Percentiles rank a stretch among this genome's conserved stretches.
phyloP scores from a whole-genome alignment of 2,113 vertebrate genomes.

The Menidia beryllina region DNA sequence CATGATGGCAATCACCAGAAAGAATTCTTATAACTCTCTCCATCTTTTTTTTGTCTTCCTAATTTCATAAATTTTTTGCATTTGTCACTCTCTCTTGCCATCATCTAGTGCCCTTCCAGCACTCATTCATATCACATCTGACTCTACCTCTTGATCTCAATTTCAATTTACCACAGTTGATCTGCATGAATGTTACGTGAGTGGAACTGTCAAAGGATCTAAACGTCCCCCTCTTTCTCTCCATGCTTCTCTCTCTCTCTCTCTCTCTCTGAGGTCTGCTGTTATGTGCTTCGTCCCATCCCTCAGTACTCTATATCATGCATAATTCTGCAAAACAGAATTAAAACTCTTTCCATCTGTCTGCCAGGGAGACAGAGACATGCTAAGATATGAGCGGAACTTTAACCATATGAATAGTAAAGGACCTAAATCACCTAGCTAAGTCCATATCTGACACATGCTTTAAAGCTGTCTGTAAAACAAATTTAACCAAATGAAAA shows the following conservation, averaged over 20 bases:
- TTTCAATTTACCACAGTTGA: slow-evolving; percentile 43
- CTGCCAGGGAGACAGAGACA: slow-evolving; percentile 14
- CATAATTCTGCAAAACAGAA: slow-evolving; percentile 42
- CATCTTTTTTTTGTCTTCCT: slow-evolving; percentile 30
- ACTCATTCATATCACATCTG: not conserved
- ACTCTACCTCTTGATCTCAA: not conserved
- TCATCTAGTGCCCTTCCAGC: slow-evolving; percentile 26
- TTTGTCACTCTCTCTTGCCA: slow-evolving; percentile 41
- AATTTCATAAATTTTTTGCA: slow-evolving; percentile 44
- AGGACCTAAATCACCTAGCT: slow-evolving; percentile 23
- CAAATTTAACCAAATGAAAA: slow-evolving; percentile 6
- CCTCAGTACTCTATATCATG: not conserved
- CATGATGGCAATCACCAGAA: slow-evolving; percentile 33
- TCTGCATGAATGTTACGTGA: slow-evolving; percentile 27
- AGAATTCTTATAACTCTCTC: slow-evolving; percentile 23
- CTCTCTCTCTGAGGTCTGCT: too few relatives aligned
- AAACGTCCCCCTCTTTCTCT: not conserved
- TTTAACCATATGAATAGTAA: slow-evolving; percentile 5
- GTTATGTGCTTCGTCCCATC: not conserved
- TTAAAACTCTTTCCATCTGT: slow-evolving; percentile 40
- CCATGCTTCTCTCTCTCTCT: not conserved
- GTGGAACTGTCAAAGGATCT: slow-evolving; percentile 19
- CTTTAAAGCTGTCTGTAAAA: slow-evolving; percentile 24
- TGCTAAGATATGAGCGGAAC: slow-evolving; percentile 12
- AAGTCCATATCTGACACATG: slow-evolving; percentile 32